Evolutionary conservation across 2,113 vertebrate species (phyloP).

Genomic region (Semicossyphus pulcher): DNA sequence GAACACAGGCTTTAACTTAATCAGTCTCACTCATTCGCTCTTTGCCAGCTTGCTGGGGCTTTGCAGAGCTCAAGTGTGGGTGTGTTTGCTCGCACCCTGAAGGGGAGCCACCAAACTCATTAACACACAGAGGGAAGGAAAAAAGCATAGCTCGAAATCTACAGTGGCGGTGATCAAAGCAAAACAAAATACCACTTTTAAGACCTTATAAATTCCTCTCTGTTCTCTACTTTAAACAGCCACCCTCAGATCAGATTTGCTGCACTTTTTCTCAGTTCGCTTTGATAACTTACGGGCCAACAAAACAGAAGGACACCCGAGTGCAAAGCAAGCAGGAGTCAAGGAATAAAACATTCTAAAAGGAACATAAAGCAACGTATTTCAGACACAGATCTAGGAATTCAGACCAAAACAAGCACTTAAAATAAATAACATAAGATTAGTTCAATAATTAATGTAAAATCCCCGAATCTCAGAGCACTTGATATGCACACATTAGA

Average conservation of each 20-base stretch:
- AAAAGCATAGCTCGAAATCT: constrained; percentile 33
- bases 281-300: constrained; percentile 11
- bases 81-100: constrained; percentile 28
- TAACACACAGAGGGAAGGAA: constrained; percentile 30
- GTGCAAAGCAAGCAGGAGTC: neutral
- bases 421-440: neutral
- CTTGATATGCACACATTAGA: neutral
- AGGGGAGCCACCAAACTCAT: constrained; percentile 33
- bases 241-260: neutral
- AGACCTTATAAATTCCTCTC: constrained; percentile 28
- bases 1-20: constrained; percentile 25
- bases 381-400: neutral
- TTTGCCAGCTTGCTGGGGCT: neutral
- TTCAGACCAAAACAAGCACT: neutral
- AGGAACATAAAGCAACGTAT: neutral
- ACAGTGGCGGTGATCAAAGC: constrained; percentile 29
- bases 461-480: neutral
- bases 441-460: neutral
- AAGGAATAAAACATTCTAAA: neutral
- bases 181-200: constrained; percentile 45
- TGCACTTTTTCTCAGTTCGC: neutral
- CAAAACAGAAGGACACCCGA: constrained; percentile 3
- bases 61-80: constrained; percentile 39
- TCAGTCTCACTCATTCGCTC: constrained; percentile 4
- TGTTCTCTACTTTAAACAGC: neutral